Base-by-base conservation (phyloP, 2,113 vertebrate genomes). In the Zosterops pallidus region DNA sequence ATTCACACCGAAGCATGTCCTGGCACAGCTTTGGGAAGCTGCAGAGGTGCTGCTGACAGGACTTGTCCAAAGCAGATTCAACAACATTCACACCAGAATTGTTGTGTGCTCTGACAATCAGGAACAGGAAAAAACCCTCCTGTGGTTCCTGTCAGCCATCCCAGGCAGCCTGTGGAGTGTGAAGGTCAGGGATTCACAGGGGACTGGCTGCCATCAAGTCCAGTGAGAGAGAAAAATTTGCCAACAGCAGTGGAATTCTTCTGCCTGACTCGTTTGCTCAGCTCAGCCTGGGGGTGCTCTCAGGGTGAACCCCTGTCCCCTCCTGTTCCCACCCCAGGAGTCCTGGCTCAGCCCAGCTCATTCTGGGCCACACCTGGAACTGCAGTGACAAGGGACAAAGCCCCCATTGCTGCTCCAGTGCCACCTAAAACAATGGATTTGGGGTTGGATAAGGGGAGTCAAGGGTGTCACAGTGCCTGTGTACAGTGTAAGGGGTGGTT, bases 121-220 rank as follows among this genome's bases (percentile, higher is more conserved):
- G 55, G 70, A 85, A 28, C 14, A 33, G 70, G 78, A 18, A 41
- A 17, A 17, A 60, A 71, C 67, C 6, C 33, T 55, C 71, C 80
- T 22, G 76, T 78, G 83, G 92, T 57, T 90, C 33, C 21, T 82
- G 57, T 50, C 69, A 85, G 10, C 70, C 65, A 39, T 33, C 14
- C 42, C 70, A 29, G 72, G 60, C 91, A 83, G 76, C 80, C 77
- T 52, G 83, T n/a, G 29, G 81, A 65, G 78, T 39, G 12, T 25
- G 93, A 85, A 92, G 94, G 93, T 74, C 89, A 75, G 70, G 50
- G 81, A 79, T 33, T 90, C 89, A 26, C 89, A 22, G 82, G 81
- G 74, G 90, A 90, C 79, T 23, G 9, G 35, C 72, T 83, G 76
- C 86, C 35, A 28, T 12, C 47, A 12, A 29, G 76, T 17, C 89